Evolutionary conservation across 2,888 invertebrate genomes (phyloP).

Genomic region (Imbricaverruca yamaguchii): DNA sequence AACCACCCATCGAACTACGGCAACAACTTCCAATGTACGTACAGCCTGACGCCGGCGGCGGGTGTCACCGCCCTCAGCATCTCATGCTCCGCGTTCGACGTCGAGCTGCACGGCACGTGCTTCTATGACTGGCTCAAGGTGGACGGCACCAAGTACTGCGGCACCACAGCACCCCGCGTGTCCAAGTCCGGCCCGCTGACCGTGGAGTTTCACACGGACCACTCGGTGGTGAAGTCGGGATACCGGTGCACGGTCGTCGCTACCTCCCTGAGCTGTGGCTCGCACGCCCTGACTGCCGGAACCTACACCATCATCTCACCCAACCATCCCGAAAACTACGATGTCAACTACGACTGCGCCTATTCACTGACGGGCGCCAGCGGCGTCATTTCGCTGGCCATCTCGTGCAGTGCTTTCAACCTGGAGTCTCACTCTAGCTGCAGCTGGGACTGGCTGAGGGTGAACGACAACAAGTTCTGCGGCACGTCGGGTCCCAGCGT

Average conservation of each 20-base stretch:
- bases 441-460: neutral
- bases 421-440: neutral
- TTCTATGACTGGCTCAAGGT: neutral
- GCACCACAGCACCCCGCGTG: neutral
- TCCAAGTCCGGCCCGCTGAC: too few species aligned
- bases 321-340: neutral
- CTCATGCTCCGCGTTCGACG: neutral
- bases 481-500: neutral
- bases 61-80: neutral
- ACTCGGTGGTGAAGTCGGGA: neutral
- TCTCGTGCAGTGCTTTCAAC: neutral
- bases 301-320: constrained; percentile 1
- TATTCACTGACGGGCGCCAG: neutral
- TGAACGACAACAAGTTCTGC: constrained; percentile 4
- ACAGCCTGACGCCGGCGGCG: neutral
- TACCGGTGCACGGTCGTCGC: neutral
- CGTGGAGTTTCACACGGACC: neutral
- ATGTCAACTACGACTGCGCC: neutral
- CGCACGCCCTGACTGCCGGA: too few species aligned
- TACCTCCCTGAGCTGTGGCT: neutral
- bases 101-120: neutral
- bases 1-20: neutral
- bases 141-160: neutral
- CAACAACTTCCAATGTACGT: neutral
- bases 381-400: neutral